phyloP scores from a whole-genome alignment of 2,113 vertebrate genomes.

The Corythaixoides concolor region DNA sequence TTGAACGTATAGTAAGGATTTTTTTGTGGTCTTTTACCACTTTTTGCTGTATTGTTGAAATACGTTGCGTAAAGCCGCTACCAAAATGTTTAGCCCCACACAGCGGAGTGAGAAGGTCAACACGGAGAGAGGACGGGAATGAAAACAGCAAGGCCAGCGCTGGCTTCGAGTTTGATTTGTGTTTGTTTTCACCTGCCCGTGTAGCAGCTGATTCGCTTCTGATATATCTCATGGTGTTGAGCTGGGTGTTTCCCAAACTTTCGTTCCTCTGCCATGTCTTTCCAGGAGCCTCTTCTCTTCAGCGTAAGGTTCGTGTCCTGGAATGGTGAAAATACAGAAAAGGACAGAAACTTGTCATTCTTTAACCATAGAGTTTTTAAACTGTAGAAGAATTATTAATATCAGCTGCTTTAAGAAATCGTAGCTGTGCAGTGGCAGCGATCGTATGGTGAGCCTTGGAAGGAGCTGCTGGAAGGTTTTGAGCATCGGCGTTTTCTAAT shows the following conservation, averaged over 20 bases:
- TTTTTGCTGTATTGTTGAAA: no score
- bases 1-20: background rate
- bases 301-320: no score
- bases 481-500: background rate
- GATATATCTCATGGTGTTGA: rapidly evolving
- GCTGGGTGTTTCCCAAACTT: background rate
- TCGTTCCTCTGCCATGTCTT: background rate
- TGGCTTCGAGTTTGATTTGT: background rate
- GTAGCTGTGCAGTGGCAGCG: rapidly evolving
- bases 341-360: background rate
- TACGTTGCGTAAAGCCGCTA: rapidly evolving
- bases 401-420: background rate
- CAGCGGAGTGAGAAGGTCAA: rapidly evolving
- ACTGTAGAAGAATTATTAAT: background rate
- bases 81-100: rapidly evolving
- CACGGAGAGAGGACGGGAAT: no score
- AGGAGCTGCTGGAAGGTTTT: background rate
- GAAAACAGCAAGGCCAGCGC: background rate
- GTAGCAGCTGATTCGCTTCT: background rate
- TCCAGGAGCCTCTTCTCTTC: background rate
- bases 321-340: background rate
- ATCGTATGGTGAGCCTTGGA: background rate
- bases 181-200: background rate
- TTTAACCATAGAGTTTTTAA: background rate
- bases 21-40: background rate